Conservation (phyloP, 2,888 invertebrate genomes). For the Ischnus inquisitorius region DNA sequence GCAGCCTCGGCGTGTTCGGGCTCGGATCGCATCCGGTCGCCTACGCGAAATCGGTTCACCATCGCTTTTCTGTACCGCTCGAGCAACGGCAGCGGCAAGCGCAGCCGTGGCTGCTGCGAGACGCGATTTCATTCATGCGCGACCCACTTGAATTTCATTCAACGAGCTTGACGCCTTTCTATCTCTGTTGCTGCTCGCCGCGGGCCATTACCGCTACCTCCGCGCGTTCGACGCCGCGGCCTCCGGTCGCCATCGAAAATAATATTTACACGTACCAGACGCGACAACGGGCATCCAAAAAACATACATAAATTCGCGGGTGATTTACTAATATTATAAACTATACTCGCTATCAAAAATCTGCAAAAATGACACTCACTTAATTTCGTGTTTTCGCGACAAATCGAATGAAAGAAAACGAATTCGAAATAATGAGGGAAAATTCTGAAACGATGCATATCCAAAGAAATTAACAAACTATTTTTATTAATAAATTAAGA, state of each 20-base stretch:
- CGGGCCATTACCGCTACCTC: conserved; percentile 56
- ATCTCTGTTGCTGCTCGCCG: conserved; percentile 62
- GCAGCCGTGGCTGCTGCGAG: conserved; percentile 48
- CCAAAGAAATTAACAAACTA: too few relatives aligned
- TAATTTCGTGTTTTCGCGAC: too few relatives aligned
- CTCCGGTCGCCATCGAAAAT: conserved; percentile 38
- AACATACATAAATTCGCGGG: too few relatives aligned
- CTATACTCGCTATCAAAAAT: too few relatives aligned
- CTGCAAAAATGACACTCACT: too few relatives aligned
- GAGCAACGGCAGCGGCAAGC: conserved; percentile 5
- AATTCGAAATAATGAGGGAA: too few relatives aligned
- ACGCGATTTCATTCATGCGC: conserved; percentile 80
- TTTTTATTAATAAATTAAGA: too few relatives aligned
- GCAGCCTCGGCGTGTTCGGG: conserved; percentile 67
- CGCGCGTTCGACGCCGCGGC: conserved; percentile 39
- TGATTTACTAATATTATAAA: too few relatives aligned
- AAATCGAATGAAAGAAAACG: too few relatives aligned
- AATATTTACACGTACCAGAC: background rate
- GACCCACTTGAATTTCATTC: conserved; percentile 82
- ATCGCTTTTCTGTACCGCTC: conserved; percentile 19
- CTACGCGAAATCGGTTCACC: conserved; percentile 74
- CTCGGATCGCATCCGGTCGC: conserved; percentile 81
- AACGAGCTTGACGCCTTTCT: conserved; percentile 76
- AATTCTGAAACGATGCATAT: too few relatives aligned
- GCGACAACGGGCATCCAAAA: background rate